Evolutionary conservation across 2,888 invertebrate species (phyloP).

Genomic region (Zygogramma bicolorata): DNA sequence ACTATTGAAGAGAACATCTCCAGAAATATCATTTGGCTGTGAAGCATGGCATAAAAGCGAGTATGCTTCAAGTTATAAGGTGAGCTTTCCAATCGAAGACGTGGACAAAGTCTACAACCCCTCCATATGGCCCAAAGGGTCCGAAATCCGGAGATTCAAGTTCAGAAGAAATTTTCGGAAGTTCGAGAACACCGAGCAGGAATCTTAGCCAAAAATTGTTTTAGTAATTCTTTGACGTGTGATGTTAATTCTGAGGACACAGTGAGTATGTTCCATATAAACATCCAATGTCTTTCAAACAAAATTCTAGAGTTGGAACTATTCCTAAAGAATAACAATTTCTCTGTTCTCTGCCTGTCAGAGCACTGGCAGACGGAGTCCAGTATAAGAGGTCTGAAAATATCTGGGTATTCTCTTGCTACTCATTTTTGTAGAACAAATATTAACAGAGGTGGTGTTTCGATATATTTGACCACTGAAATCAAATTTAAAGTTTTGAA

Average conservation of each 20-base stretch:
- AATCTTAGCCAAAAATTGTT: background rate
- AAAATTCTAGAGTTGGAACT: background rate
- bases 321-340: background rate
- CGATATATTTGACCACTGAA: background rate
- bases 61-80: conserved; percentile 3
- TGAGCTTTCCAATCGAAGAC: conserved; percentile 8
- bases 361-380: conserved; percentile 13
- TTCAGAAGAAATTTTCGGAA: conserved; percentile 9
- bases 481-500: background rate
- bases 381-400: background rate
- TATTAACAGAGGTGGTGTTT: background rate
- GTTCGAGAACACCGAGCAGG: background rate
- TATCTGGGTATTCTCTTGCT: background rate
- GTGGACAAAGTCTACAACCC: conserved; percentile 12
- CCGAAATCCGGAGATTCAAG: conserved; percentile 5
- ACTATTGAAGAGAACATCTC: background rate
- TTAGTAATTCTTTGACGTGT: too few relatives aligned
- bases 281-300: conserved; percentile 15
- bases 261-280: conserved; percentile 21
- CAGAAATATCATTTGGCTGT: conserved; percentile 1
- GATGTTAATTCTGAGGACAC: background rate
- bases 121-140: conserved; percentile 4
- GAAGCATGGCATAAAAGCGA: conserved; percentile 4
- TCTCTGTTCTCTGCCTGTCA: background rate
- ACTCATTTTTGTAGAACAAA: background rate